These are phyloP conservation scores for Gnatocerus cornutus DNA, from an alignment of 2,888 invertebrate genomes.

Conservation along the genomic window DNA sequence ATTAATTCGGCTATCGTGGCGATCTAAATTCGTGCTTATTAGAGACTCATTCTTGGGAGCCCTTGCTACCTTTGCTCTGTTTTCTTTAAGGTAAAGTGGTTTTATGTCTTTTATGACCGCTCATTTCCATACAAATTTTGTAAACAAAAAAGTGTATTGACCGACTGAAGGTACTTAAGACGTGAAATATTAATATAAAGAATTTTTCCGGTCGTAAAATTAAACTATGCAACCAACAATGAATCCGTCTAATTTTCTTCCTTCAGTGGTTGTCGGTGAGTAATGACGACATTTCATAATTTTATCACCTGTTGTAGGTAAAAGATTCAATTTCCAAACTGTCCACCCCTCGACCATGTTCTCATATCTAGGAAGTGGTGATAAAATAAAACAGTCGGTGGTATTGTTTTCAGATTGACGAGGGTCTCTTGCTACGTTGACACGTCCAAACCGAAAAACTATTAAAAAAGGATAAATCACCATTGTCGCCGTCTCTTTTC, in stretches of 20 bases:
- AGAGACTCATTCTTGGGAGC: constrained; percentile 4
- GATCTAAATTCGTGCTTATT: constrained; percentile 16
- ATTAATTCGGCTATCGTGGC: constrained; percentile 6
- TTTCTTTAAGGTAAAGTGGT: constrained; percentile 14
- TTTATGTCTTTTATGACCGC: constrained; percentile 5
- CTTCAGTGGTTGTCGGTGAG: constrained; percentile 8
- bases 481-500: constrained; percentile 14
- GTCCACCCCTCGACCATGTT: constrained; percentile 19
- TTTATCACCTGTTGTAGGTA: constrained; percentile 49
- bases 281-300: constrained; percentile 47
- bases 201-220: too few relatives aligned
- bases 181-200: too few relatives aligned
- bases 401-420: constrained; percentile 44
- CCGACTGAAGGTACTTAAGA: background rate
- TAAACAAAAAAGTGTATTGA: constrained; percentile 1
- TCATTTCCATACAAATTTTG: constrained; percentile 19
- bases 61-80: background rate
- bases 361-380: constrained; percentile 34
- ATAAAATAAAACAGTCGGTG: constrained; percentile 35
- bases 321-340: constrained; percentile 42
- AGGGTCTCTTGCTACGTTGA: constrained; percentile 35
- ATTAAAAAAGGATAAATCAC: constrained; percentile 44
- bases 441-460: constrained; percentile 38
- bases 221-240: too few relatives aligned
- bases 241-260: background rate